Percentiles rank a stretch among this genome's conserved stretches.
Evolutionary conservation across 2,797 vertebrate species (phyloP).

Genomic region (Tapirus indicus): DNA sequence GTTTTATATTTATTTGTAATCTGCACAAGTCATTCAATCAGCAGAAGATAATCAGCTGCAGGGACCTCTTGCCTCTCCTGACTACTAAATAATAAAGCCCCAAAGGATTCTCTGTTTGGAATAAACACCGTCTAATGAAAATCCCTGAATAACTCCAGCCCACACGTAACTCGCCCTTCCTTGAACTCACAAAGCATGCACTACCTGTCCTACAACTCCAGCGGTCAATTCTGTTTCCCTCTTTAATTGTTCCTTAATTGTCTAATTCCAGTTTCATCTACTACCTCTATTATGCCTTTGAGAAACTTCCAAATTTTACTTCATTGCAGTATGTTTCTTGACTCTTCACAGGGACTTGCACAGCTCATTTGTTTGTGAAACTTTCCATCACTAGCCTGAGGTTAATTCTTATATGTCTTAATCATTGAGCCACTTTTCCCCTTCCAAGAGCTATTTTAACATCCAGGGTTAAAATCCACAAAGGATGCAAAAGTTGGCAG

Average conservation of each 20-base stretch:
- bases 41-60: conserved; percentile 16
- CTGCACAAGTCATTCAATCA: conserved; percentile 49
- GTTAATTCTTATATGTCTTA: background rate
- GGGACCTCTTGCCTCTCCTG: background rate
- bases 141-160: background rate
- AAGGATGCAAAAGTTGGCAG: background rate
- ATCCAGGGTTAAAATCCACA: background rate
- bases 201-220: background rate
- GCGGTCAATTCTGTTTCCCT: background rate
- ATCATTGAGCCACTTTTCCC: background rate
- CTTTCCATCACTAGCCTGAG: background rate
- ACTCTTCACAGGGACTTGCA: background rate
- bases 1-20: conserved; percentile 49
- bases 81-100: conserved; percentile 40
- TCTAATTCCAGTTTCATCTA: background rate
- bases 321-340: background rate
- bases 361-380: background rate
- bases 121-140: background rate
- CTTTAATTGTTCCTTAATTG: background rate
- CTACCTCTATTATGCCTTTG: background rate
- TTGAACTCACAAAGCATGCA: background rate
- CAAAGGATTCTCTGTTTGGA: background rate
- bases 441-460: background rate
- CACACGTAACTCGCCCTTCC: background rate
- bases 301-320: background rate